phyloP scores from a whole-genome alignment of 2,797 vertebrate species.

The Galagoides demidoff region DNA sequence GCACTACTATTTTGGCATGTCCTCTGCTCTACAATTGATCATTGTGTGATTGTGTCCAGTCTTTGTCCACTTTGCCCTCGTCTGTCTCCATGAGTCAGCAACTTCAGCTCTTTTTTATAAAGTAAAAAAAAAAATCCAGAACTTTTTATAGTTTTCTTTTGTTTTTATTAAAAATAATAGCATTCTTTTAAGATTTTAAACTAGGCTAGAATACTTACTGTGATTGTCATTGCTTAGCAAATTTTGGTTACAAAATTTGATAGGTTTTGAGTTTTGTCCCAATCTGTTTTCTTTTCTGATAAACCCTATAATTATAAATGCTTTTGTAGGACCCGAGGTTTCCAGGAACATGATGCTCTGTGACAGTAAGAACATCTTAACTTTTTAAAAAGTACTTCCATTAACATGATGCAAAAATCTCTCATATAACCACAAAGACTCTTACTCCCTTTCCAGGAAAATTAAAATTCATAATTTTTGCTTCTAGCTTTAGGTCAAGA shows the following conservation, averaged over 20 bases:
- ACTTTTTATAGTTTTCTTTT: not conserved
- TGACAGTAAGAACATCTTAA: not conserved
- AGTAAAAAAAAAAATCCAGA: not conserved
- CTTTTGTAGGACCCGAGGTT: conserved; percentile 7
- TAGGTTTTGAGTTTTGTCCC: not conserved
- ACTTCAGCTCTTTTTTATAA: not conserved
- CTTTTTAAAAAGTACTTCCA: not conserved
- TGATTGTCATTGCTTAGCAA: not conserved
- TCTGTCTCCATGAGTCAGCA: not conserved
- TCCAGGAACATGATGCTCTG: not conserved
- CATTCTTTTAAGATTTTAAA: not conserved
- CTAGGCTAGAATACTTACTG: not conserved
- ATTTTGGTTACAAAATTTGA: not conserved
- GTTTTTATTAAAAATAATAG: not conserved
- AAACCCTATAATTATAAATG: not conserved
- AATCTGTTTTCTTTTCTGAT: not conserved
- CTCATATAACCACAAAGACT: not conserved
- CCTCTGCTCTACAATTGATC: not conserved
- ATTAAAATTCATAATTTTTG: not conserved
- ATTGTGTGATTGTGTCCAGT: not conserved
- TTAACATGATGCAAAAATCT: conserved; percentile 6
- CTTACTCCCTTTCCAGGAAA: not conserved
- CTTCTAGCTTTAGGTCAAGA: not conserved
- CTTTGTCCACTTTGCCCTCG: not conserved
- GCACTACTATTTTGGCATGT: not conserved